Conservation (phyloP, 2,797 vertebrate species). For the Acanthurus leucopareius region DNA sequence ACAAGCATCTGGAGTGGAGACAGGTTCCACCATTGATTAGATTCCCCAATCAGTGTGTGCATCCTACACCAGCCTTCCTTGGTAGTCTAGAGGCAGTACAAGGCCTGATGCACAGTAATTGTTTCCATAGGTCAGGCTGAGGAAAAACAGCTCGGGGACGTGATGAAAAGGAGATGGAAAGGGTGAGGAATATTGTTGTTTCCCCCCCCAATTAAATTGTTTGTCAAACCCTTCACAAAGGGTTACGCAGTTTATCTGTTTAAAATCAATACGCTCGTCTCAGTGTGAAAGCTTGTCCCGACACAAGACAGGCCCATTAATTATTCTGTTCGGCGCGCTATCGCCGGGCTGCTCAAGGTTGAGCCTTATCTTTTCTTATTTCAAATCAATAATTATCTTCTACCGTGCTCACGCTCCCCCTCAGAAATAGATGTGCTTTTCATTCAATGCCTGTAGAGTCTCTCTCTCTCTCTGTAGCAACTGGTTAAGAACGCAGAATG, state of each 20-base stretch:
- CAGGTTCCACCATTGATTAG: constrained; percentile 79
- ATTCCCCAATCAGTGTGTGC: constrained; percentile 77
- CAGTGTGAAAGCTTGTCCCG: constrained; percentile 80
- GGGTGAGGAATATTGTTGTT: constrained; percentile 79
- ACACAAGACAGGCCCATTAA: constrained; percentile 83
- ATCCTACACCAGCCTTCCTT: constrained; percentile 71
- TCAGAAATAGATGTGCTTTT: constrained; percentile 81
- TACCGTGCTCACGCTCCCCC: constrained; percentile 60
- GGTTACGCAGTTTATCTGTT: constrained; percentile 85
- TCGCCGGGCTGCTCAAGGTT: constrained; percentile 82
- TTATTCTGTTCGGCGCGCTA: constrained; percentile 82
- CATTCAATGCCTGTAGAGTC: constrained; percentile 72
- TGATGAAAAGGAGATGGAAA: constrained; percentile 81
- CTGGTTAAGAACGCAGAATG: constrained; percentile 66
- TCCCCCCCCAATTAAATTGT: constrained; percentile 83
- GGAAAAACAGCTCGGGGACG: constrained; percentile 77
- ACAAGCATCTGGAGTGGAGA: constrained; percentile 76
- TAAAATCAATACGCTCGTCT: constrained; percentile 85
- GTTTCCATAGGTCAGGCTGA: constrained; percentile 81
- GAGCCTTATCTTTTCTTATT: constrained; percentile 87
- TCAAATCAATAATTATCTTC: constrained; percentile 87
- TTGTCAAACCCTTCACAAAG: constrained; percentile 85
- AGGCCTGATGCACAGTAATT: constrained; percentile 78
- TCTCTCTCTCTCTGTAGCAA: constrained; percentile 53
- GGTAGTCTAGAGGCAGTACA: constrained; percentile 75